Conservation (phyloP, 2,113 vertebrate species). For the Mastomys coucha region DNA sequence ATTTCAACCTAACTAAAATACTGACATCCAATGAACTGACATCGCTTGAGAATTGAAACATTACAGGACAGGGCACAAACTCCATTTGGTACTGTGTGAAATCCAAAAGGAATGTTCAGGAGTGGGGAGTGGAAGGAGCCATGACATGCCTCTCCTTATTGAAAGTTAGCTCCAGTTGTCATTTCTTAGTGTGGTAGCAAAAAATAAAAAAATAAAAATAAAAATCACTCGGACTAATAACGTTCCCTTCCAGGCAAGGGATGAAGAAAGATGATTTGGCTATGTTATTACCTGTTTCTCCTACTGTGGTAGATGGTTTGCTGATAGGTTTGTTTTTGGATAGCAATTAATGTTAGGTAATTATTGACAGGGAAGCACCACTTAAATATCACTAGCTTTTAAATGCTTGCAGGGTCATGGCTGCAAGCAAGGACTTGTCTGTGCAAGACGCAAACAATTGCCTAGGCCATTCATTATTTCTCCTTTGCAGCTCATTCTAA, state of each 20-base stretch:
- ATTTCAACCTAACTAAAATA: neutral
- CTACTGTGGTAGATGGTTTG: neutral
- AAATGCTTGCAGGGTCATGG: neutral
- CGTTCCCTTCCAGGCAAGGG: neutral
- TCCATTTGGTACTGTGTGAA: neutral
- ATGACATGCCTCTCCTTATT: neutral
- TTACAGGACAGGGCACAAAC: neutral
- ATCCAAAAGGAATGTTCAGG: neutral
- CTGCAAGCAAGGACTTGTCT: neutral
- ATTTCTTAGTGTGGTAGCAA: neutral
- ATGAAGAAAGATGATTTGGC: neutral
- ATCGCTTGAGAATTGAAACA: neutral
- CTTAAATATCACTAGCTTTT: neutral
- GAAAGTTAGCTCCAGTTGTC: neutral
- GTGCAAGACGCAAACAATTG: neutral
- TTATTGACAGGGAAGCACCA: neutral
- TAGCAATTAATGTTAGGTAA: conserved; percentile 2
- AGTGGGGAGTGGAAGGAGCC: rapidly evolving
- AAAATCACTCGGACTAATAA: neutral
- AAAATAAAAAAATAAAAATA: neutral
- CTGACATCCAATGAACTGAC: neutral
- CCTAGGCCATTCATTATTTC: neutral
- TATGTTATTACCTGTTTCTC: neutral
- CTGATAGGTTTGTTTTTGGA: conserved; percentile 31
- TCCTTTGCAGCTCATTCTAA: neutral